Evolutionary conservation across 2,888 invertebrate genomes (phyloP), one percentile per base, ranked within the genome.

Genomic region (Synanthedon andrenaeformis): DNA sequence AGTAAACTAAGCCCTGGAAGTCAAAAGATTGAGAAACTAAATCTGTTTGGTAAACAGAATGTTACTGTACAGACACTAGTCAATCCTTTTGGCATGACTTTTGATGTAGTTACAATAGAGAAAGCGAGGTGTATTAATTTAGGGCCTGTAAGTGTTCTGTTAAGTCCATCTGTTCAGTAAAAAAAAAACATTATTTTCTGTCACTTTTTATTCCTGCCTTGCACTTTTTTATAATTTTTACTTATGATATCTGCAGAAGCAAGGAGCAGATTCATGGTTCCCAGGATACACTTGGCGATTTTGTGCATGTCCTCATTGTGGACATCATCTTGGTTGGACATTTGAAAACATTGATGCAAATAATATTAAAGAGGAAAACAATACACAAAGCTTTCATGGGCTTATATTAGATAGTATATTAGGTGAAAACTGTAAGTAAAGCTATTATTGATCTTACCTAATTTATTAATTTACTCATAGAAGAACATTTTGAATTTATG

Each of bases 231-330:
- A 23, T 35, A 10, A 35, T 35, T 35, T 35, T 35, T 28, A 6
- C 8, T 23, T 35, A 35, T 35, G 35, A 35, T 35, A 35, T 35
- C 35, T 35, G 10, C 59, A 89, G 89, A 89, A 85, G 72, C 88
- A 89, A 62, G 76, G 82, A 55, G 88, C 89, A 49, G 88, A 90
- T 66, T 89, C 90, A 8, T 92, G 91, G 91, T 92, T 89, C 70
- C 90, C 91, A n/a, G 91, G 91, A 11, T 91, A 89, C 64, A 86
- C 86, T 12, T 92, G 92, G 92, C 86, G 89, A 52, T 82, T 89
- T 53, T 90, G 91, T 63, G 79, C 89, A 49, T 92, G 92, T 68
- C 89, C 90, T 14, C 86, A 89, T 53, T 92, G 92, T 71, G 88
- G 89, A 4, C 79, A 88, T 51, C 90, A 90, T 62, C 74, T 92